Conservation (phyloP, 2,113 vertebrate species). For the Perca flavescens region DNA sequence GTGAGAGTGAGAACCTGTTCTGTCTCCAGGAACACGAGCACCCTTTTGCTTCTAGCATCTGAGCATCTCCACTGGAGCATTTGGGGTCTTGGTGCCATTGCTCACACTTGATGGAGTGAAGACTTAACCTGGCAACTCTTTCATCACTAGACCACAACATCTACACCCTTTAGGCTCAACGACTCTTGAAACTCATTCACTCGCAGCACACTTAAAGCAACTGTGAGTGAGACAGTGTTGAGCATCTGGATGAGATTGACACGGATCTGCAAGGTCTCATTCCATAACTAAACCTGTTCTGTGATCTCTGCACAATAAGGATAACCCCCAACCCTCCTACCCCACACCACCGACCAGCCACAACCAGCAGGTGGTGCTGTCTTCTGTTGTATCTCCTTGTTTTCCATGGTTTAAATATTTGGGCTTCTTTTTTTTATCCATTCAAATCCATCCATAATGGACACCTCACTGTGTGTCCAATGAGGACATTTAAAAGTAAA, state of each 20-base stretch:
- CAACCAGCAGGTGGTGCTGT: conserved; percentile 85
- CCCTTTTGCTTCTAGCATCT: not conserved
- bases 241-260: conserved; percentile 42
- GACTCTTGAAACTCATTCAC: conserved; percentile 21
- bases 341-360: conserved; percentile 29
- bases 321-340: conserved; percentile 6
- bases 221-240: conserved; percentile 5
- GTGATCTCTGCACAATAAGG: not conserved
- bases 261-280: conserved; percentile 16
- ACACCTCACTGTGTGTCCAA: conserved; percentile 21
- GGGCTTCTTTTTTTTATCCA: conserved; percentile 9
- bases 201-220: conserved; percentile 19
- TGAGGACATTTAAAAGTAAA: conserved; percentile 6
- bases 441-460: conserved; percentile 7
- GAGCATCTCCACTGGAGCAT: not conserved
- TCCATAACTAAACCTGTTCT: conserved; percentile 25
- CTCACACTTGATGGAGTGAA: conserved; percentile 10
- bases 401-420: conserved; percentile 46
- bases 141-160: conserved; percentile 7
- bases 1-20: not conserved
- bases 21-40: not conserved
- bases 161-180: not conserved
- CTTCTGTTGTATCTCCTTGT: conserved; percentile 70
- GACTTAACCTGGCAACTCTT: not conserved
- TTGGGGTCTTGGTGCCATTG: not conserved